These are phyloP conservation scores for Campoplex capitator DNA, from an alignment of 2,888 invertebrate species.

Conservation along the genomic window DNA sequence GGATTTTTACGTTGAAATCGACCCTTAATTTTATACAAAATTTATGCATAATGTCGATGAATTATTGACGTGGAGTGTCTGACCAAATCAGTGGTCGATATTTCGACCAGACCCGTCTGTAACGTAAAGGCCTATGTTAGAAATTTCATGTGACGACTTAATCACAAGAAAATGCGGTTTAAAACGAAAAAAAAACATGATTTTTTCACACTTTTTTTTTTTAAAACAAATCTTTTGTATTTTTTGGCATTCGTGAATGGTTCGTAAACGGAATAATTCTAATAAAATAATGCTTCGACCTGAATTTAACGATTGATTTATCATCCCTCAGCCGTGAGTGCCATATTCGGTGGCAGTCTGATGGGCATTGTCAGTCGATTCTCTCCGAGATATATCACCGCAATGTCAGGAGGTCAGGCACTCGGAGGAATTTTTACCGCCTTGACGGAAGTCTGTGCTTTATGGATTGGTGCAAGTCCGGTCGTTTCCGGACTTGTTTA, in stretches of 20 bases:
- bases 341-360: constrained; percentile 94
- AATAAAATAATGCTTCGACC: constrained; percentile 7
- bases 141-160: too few relatives aligned
- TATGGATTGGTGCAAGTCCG: constrained; percentile 93
- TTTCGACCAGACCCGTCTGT: too few relatives aligned
- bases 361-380: constrained; percentile 95
- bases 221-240: too few relatives aligned
- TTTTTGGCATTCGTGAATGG: constrained; percentile 89
- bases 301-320: constrained; percentile 39
- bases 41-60: too few relatives aligned
- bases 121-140: too few relatives aligned
- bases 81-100: too few relatives aligned
- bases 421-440: constrained; percentile 96
- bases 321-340: constrained; percentile 90
- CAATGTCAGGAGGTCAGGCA: constrained; percentile 96
- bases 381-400: constrained; percentile 94
- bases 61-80: too few relatives aligned
- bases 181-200: too few relatives aligned
- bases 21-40: too few relatives aligned
- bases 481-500: constrained; percentile 94
- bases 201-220: too few relatives aligned
- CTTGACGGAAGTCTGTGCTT: constrained; percentile 92
- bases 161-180: too few relatives aligned
- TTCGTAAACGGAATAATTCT: constrained; percentile 84
- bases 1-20: too few relatives aligned